Conservation (phyloP, 2,797 vertebrate genomes). For the Leptoclinus maculatus region DNA sequence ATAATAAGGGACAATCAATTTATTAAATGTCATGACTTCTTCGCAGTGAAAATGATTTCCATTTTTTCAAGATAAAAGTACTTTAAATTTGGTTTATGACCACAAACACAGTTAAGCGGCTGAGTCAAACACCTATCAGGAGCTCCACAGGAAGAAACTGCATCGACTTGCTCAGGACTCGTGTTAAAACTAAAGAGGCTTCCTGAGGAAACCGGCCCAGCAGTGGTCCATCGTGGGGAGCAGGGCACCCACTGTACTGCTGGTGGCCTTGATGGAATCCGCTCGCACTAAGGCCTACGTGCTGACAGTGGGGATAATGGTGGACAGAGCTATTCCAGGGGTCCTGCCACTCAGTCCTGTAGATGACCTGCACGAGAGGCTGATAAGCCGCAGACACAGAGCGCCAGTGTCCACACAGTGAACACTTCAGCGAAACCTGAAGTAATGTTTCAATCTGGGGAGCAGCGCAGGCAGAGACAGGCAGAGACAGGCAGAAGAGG, state of each 20-base stretch:
- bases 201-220: constrained; percentile 55
- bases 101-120: background rate
- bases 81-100: background rate
- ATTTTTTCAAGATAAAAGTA: background rate
- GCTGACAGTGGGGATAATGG: constrained; percentile 81
- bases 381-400: constrained; percentile 72
- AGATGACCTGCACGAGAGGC: constrained; percentile 71
- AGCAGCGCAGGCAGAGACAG: constrained; percentile 10
- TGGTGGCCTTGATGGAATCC: constrained; percentile 76
- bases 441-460: constrained; percentile 60
- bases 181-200: constrained; percentile 57
- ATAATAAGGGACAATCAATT: background rate
- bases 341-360: constrained; percentile 65
- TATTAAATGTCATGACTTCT: background rate
- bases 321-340: constrained; percentile 72
- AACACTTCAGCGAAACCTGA: constrained; percentile 51
- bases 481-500: constrained; percentile 60
- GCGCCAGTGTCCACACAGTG: constrained; percentile 49
- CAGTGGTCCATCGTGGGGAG: constrained; percentile 50
- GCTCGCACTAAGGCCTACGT: constrained; percentile 67
- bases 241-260: constrained; percentile 26
- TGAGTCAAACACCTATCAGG: background rate
- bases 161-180: constrained; percentile 37
- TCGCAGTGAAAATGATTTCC: background rate
- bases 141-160: constrained; percentile 41